These are phyloP conservation scores for Notechis scutatus DNA, from an alignment of 2,113 vertebrate species.

Conservation along the genomic window DNA sequence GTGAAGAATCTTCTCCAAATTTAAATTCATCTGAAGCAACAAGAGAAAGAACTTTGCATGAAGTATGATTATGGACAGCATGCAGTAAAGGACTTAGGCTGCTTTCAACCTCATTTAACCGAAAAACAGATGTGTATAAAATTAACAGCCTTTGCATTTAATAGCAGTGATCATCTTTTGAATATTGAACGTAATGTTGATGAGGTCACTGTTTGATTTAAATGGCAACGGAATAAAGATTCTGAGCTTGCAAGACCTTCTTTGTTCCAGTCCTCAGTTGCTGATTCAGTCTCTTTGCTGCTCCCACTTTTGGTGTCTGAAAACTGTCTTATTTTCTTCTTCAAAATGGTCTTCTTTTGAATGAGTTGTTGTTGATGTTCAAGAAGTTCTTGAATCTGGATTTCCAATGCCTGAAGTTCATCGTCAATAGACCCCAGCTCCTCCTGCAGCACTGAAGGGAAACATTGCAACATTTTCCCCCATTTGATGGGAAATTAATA, in stretches of 20 bases:
- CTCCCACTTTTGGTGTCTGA: slow-evolving; percentile 62
- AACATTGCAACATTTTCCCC: not conserved
- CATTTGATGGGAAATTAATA: not conserved
- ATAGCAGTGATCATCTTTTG: not conserved
- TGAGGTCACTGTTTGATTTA: not conserved
- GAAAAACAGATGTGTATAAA: not conserved
- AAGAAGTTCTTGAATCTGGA: slow-evolving; percentile 85
- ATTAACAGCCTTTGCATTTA: not conserved
- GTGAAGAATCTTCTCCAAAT: not conserved
- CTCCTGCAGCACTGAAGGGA: slow-evolving; percentile 71
- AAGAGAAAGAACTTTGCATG: not conserved
- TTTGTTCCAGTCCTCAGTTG: slow-evolving; percentile 73
- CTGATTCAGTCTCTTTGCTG: slow-evolving; percentile 59
- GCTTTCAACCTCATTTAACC: not conserved
- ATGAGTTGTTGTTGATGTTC: slow-evolving; percentile 82
- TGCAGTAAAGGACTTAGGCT: not conserved
- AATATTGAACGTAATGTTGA: not conserved
- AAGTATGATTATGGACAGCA: not conserved
- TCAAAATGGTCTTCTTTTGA: slow-evolving; percentile 72
- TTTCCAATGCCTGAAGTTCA: slow-evolving; percentile 83
- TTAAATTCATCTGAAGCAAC: not conserved
- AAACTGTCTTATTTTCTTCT: slow-evolving; percentile 73
- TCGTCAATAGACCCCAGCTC: slow-evolving; percentile 80
- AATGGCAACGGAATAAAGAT: not conserved
- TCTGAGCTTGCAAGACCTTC: slow-evolving; percentile 70